phyloP scores from a whole-genome alignment of 2,888 invertebrate species.

The Conistra vaccinii region DNA sequence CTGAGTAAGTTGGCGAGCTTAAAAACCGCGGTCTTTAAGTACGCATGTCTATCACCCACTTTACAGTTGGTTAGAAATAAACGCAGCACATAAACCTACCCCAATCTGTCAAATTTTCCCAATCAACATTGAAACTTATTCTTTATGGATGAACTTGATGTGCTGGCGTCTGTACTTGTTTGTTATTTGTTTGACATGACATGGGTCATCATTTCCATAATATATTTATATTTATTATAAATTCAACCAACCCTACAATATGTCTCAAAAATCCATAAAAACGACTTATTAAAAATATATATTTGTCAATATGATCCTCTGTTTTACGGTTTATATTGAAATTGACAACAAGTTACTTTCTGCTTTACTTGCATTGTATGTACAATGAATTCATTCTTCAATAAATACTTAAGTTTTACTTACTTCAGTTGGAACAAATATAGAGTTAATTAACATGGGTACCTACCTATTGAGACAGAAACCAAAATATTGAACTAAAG shows the following conservation, averaged over 20 bases:
- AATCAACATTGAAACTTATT: too few species aligned
- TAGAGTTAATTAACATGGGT: background rate
- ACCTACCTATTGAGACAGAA: background rate
- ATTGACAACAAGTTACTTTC: background rate
- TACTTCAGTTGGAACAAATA: background rate
- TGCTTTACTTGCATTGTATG: background rate
- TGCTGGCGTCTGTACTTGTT: too few species aligned
- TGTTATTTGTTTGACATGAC: background rate
- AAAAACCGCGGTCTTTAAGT: too few species aligned
- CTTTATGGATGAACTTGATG: too few species aligned
- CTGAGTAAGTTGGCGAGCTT: too few species aligned
- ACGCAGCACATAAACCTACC: too few species aligned
- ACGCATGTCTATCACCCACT: too few species aligned
- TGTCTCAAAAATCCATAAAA: background rate
- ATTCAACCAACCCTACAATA: background rate
- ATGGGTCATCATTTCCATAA: background rate
- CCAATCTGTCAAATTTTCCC: too few species aligned
- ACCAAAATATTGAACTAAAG: background rate
- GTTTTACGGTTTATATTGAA: too few species aligned
- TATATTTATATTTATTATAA: background rate
- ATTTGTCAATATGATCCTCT: background rate
- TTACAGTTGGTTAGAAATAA: too few species aligned
- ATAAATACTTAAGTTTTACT: background rate
- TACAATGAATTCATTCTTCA: background rate
- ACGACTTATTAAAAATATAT: background rate